Percentiles rank a stretch among this genome's conserved stretches.
Evolutionary conservation across 2,797 vertebrate species (phyloP).

Genomic region (Tokudaia muenninki): DNA sequence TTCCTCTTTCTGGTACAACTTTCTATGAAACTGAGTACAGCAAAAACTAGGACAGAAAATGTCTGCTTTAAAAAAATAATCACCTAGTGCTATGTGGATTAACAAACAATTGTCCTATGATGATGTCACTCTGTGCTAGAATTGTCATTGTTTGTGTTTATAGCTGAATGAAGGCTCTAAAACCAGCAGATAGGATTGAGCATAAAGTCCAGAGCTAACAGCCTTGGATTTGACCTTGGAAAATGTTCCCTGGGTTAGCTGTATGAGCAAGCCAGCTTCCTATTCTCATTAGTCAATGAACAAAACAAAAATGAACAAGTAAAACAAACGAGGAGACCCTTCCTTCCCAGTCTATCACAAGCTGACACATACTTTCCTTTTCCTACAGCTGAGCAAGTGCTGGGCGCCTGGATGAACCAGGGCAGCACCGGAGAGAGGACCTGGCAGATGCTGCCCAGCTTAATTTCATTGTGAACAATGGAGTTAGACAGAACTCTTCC

Average conservation of each 20-base stretch:
- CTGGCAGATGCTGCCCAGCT: neutral
- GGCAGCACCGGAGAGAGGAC: neutral
- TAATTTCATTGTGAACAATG: neutral
- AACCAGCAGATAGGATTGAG: neutral
- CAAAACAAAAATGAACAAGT: neutral
- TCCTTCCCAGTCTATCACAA: neutral
- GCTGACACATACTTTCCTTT: neutral
- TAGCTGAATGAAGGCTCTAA: neutral
- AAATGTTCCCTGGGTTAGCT: neutral
- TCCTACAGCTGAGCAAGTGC: neutral
- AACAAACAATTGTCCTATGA: neutral
- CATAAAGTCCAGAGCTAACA: neutral
- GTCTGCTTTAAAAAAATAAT: neutral
- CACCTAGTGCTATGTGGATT: neutral
- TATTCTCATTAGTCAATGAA: neutral
- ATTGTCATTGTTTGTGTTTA: neutral
- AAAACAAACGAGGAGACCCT: neutral
- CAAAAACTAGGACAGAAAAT: conserved; percentile 9
- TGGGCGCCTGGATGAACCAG: too few species aligned
- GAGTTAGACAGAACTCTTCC: neutral
- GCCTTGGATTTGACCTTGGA: conserved; percentile 15
- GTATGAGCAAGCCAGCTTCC: neutral
- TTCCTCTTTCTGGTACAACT: neutral
- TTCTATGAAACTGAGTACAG: neutral
- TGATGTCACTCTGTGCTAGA: neutral